Evolutionary conservation across 2,888 invertebrate genomes (phyloP).

Genomic region (Xanthorhoe spadicearia): DNA sequence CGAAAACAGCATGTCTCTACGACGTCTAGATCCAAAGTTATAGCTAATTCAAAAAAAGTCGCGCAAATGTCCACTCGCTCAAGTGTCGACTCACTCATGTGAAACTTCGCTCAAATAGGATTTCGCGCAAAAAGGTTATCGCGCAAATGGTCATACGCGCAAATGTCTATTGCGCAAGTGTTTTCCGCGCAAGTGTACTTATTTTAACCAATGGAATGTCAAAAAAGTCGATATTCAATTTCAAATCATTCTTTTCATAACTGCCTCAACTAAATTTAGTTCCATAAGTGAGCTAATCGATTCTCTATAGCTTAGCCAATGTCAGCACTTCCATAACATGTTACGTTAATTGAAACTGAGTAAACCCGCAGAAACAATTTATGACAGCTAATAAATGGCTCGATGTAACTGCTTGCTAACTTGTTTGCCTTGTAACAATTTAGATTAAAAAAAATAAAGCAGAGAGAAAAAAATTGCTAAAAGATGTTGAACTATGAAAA

Average conservation of each 20-base stretch:
- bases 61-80: no score
- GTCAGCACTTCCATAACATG: conserved; percentile 48
- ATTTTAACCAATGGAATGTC: no score
- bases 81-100: no score
- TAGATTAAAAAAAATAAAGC: conserved; percentile 37
- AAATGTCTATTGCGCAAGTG: no score
- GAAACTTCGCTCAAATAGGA: no score
- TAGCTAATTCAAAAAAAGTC: no score
- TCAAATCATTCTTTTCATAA: not conserved
- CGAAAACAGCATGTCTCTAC: no score
- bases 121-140: no score
- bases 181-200: no score
- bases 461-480: conserved; percentile 3
- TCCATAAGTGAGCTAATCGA: conserved; percentile 38
- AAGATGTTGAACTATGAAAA: not conserved
- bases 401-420: conserved; percentile 53
- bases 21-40: no score
- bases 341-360: conserved; percentile 62
- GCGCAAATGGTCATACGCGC: no score
- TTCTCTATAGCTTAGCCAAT: conserved; percentile 35
- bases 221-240: no score
- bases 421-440: conserved; percentile 56
- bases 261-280: conserved; percentile 20
- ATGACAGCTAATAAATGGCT: conserved; percentile 64
- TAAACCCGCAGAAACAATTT: conserved; percentile 67